These are phyloP conservation scores for Cantharis lateralis DNA, from an alignment of 2,888 invertebrate genomes.

Conservation along the genomic window DNA sequence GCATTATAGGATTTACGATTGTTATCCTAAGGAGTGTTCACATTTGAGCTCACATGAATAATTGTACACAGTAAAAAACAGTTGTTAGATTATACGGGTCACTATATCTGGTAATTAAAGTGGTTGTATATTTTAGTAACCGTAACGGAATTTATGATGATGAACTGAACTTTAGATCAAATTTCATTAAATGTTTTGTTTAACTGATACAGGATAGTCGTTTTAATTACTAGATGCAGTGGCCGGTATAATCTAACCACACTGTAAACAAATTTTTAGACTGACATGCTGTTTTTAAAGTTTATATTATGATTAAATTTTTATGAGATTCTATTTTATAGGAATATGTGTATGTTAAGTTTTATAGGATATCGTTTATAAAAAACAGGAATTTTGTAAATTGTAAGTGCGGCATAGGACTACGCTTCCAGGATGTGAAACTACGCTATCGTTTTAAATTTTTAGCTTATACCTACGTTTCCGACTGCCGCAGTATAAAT, in stretches of 20 bases:
- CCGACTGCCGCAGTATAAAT: neutral
- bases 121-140: no score
- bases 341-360: neutral
- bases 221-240: no score
- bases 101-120: no score
- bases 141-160: no score
- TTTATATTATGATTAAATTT: neutral
- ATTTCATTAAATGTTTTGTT: no score
- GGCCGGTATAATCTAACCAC: no score
- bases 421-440: neutral
- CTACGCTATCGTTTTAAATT: neutral
- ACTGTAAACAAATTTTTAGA: no score
- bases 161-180: no score
- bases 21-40: neutral
- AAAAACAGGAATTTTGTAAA: neutral
- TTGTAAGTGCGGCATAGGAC: neutral
- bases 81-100: no score
- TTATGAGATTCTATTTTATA: neutral
- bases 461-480: neutral
- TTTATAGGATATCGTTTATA: neutral
- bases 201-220: no score
- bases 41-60: neutral
- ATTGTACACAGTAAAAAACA: no score
- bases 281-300: neutral
- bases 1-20: neutral